Base-by-base conservation (phyloP, 2,113 vertebrate species). In the Morone saxatilis region DNA sequence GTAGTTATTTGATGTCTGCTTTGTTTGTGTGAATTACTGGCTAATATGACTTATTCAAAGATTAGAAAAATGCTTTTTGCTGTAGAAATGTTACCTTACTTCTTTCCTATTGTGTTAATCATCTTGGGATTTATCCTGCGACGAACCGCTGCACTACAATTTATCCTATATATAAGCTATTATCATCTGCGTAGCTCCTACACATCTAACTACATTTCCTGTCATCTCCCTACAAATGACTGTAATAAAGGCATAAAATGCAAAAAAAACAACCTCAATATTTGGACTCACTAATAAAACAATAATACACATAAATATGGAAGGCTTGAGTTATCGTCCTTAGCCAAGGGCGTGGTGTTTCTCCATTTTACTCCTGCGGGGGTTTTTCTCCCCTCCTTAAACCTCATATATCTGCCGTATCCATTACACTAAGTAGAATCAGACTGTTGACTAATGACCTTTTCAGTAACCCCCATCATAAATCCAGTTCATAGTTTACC, bases 391-490 rank as follows among this genome's bases (percentile, higher is more conserved):
- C 54, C 74, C 31, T 25, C 20, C 47, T 40, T 47, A 56, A 78
- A 57, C 19, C 54, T 71, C 54, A 57, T 56, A 63, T 14, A 50
- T 70, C 62, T 36, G 38, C 31, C 10, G 1, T n/a, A 41, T 80
- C 67, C 43, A 60, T 83, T 68, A 78, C 62, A 80, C 47, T 70
- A 51, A 65, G 38, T n/a, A 0, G 65, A 71, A 68, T 66, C 16
- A 16, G 45, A 41, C 41, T 25, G 62, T 60, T 85, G 78, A 82
- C 66, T 20, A 57, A 50, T 84, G 84, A 71, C 86, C 71, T 79
- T 75, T 74, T 36, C 62, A 85, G 6, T 8, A 73, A 59, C 22
- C 40, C 47, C 7, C 50, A 36, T 85, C 70, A 81, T 88, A 83
- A 90, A 86, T 71, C 57, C 38, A 50, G 40, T 22, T 81, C 50